Percentiles rank a stretch among this genome's conserved stretches.
phyloP scores from a whole-genome alignment of 1,140 invertebrate genomes.

The Fragariocoptes setiger region DNA sequence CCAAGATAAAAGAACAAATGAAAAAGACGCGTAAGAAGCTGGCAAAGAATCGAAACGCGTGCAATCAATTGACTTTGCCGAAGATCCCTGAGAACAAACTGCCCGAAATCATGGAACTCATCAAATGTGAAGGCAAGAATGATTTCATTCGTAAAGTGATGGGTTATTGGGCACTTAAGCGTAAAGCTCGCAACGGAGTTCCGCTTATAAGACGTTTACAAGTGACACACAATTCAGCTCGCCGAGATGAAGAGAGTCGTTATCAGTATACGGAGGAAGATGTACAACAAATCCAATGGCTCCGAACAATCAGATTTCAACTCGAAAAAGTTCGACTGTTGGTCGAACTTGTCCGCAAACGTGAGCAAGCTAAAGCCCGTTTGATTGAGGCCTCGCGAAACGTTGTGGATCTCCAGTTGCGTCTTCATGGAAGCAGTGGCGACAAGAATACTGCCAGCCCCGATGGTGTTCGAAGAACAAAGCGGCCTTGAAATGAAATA shows the following conservation, averaged over 20 bases:
- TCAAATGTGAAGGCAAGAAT: constrained; percentile 36
- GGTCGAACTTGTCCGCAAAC: constrained; percentile 70
- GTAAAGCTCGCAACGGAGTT: constrained; percentile 81
- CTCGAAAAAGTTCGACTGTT: constrained; percentile 63
- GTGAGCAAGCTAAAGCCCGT: constrained; percentile 58
- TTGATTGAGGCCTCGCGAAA: no score
- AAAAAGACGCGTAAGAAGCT: constrained; percentile 39
- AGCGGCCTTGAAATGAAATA: no score
- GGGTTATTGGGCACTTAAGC: constrained; percentile 64
- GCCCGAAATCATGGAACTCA: constrained; percentile 40
- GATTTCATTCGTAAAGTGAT: constrained; percentile 59
- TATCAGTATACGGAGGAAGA: constrained; percentile 16
- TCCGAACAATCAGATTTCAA: constrained; percentile 74
- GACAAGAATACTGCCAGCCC: no score
- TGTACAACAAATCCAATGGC: constrained; percentile 62
- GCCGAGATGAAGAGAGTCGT: constrained; percentile 4
- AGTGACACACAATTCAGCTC: constrained; percentile 19
- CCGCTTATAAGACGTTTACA: constrained; percentile 58
- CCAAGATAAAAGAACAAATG: constrained; percentile 29
- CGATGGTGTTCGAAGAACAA: no score
- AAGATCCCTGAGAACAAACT: constrained; percentile 63
- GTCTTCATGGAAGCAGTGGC: no score
- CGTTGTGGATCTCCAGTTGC: no score
- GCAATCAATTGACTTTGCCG: constrained; percentile 66
- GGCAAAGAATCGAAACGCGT: constrained; percentile 50